Conservation (phyloP, 2,113 vertebrate species). For the Halcyon senegalensis region DNA sequence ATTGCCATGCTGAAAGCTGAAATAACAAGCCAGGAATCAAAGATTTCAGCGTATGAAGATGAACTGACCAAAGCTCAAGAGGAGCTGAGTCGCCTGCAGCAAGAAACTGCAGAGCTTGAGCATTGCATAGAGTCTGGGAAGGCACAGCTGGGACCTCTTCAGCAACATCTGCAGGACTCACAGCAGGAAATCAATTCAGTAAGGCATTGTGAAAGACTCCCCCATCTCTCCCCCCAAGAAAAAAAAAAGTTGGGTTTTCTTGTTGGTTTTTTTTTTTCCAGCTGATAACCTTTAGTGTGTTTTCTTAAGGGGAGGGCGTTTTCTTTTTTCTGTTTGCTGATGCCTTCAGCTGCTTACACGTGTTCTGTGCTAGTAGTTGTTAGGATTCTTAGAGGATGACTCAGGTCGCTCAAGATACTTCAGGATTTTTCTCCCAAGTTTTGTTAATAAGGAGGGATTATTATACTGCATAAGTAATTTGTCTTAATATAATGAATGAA, state of each 20-base stretch:
- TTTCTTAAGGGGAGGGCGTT: neutral
- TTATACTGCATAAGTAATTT: neutral
- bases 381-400: neutral
- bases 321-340: neutral
- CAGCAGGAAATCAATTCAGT: conserved; percentile 91
- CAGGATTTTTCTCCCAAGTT: neutral
- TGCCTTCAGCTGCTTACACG: neutral
- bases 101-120: conserved; percentile 89
- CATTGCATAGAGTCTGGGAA: conserved; percentile 89
- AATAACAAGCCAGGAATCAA: conserved; percentile 90
- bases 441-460: neutral
- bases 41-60: conserved; percentile 90
- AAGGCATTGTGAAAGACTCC: conserved; percentile 39
- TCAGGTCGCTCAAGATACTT: neutral
- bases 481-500: neutral
- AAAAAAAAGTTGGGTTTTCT: neutral
- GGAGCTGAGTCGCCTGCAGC: conserved; percentile 89
- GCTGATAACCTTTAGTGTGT: neutral
- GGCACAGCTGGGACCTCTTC: conserved; percentile 88
- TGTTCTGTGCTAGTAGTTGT: neutral
- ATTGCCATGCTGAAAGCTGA: conserved; percentile 89
- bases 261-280: neutral
- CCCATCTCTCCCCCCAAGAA: neutral
- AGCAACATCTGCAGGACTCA: conserved; percentile 89
- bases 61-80: conserved; percentile 89